Base-by-base conservation (phyloP, 2,888 invertebrate genomes). In the Drosophila emarginata region DNA sequence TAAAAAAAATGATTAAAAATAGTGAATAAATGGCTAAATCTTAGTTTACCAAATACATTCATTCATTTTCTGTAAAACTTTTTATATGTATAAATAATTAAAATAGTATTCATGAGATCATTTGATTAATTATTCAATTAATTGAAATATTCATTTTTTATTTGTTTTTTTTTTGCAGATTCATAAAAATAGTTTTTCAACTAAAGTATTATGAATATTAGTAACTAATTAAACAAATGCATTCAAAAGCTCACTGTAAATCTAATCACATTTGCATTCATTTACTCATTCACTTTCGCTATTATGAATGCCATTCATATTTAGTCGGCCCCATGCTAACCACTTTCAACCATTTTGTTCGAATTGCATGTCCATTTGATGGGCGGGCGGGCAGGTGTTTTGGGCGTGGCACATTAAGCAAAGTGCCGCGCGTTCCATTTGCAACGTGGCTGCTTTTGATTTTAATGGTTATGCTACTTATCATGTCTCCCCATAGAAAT, bases 401-500 rank as follows among this genome's bases (percentile, higher is more conserved):
- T 64, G 74, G 77, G 65, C 68, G 64, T 45, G 45, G 45, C 79
- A 77, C 87, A 85, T 87, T 87, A 82, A 87, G 80, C 83, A 87
- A 82, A 87, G 88, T 85, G 86, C 76, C 76, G 61, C 73, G 77
- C 78, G 83, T 85, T 85, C 87, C 86, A 82, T 87, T 82, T 87
- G 73, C 83, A 71, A 78, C 76, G 69, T 72, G 63, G 67, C 58
- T 74, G 74, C 80, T 83, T 80, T 83, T 78, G 84, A 85, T 87
- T 82, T 82, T 85, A 82, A 82, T 82, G 82, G 87, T 77, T 77
- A 79, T 74, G 82, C 82, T 87, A 85, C 87, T 87, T 82, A 82
- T 82, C 82, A 87, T 87, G 81, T 81, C 60, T 45, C 18, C 45
- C 45, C 12, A 12, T 45, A 45, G 45, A 45, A 45, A 70, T 58